A percentile compares a stretch with the other conserved stretches of the same genome.
Evolutionary conservation across 1,140 invertebrate species (phyloP).

Genomic region (Heliconius nattereri): DNA sequence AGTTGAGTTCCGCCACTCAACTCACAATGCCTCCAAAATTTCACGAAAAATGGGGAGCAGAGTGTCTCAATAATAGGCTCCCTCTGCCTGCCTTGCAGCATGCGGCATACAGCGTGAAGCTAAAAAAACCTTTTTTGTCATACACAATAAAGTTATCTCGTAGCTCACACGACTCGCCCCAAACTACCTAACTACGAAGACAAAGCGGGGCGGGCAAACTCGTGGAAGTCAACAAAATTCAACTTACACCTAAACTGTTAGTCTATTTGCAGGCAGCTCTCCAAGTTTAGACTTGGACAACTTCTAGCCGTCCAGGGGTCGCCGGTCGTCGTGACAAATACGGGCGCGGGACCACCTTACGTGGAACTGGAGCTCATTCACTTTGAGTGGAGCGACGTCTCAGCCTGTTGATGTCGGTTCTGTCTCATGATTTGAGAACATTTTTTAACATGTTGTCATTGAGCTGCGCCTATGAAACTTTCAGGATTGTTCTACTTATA

Average conservation of each 20-base stretch:
- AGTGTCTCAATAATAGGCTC: no score
- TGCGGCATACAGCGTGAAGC: no score
- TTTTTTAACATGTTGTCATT: no score
- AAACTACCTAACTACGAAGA: neutral
- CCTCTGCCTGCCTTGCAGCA: no score
- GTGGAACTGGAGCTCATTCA: neutral
- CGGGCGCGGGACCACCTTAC: neutral
- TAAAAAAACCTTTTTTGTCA: neutral
- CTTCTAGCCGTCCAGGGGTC: neutral
- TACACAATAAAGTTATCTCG: neutral
- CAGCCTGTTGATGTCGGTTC: no score
- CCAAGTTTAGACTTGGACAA: neutral
- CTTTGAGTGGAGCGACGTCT: neutral
- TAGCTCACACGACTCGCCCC: neutral
- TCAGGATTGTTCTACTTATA: no score
- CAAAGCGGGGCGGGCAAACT: neutral
- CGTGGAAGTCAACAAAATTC: conserved; percentile 16
- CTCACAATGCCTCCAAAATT: no score
- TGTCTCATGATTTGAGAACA: no score
- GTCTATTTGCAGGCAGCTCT: conserved; percentile 20
- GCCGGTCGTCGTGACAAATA: conserved; percentile 2
- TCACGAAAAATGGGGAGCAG: no score
- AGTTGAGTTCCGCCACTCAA: no score
- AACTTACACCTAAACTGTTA: conserved; percentile 19
- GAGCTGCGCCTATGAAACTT: no score